phyloP scores from a whole-genome alignment of 1,140 invertebrate genomes.

The Halictus rubicundus region DNA sequence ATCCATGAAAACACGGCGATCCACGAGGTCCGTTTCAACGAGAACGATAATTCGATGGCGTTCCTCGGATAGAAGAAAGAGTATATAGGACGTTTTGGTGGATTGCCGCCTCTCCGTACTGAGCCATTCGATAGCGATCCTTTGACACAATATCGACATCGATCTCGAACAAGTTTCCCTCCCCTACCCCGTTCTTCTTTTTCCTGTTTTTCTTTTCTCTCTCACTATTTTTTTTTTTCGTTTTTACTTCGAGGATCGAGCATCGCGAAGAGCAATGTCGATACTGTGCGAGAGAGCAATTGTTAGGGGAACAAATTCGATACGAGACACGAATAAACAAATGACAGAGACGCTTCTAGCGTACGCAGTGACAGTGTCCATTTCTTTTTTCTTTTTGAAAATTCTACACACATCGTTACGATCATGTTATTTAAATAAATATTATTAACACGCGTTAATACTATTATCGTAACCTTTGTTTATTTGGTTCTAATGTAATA shows the following conservation, averaged over 20 bases:
- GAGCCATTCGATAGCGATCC: slow-evolving; percentile 5
- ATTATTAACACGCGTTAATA: slow-evolving; percentile 79
- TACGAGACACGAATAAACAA: neutral
- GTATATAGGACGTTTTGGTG: slow-evolving; percentile 17
- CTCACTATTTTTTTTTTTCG: neutral
- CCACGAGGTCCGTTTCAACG: neutral
- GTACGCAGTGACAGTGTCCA: neutral
- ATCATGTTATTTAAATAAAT: slow-evolving; percentile 80
- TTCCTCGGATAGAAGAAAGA: slow-evolving; percentile 50
- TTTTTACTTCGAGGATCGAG: slow-evolving; percentile 13
- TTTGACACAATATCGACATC: neutral
- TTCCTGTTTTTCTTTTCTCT: too few relatives aligned
- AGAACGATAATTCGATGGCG: neutral
- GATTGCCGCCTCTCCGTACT: slow-evolving; percentile 6
- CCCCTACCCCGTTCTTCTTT: too few relatives aligned
- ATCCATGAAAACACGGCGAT: slow-evolving; percentile 11
- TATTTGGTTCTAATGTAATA: slow-evolving; percentile 80
- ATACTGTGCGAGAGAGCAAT: neutral
- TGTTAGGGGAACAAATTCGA: neutral
- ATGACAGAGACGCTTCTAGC: neutral
- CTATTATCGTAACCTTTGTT: slow-evolving; percentile 78
- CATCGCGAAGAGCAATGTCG: slow-evolving; percentile 1
- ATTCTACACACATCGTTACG: slow-evolving; percentile 62
- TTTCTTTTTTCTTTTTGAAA: neutral
- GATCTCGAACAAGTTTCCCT: slow-evolving; percentile 5